Conservation (phyloP, 2,113 vertebrate genomes). For the Odocoileus virginianus region DNA sequence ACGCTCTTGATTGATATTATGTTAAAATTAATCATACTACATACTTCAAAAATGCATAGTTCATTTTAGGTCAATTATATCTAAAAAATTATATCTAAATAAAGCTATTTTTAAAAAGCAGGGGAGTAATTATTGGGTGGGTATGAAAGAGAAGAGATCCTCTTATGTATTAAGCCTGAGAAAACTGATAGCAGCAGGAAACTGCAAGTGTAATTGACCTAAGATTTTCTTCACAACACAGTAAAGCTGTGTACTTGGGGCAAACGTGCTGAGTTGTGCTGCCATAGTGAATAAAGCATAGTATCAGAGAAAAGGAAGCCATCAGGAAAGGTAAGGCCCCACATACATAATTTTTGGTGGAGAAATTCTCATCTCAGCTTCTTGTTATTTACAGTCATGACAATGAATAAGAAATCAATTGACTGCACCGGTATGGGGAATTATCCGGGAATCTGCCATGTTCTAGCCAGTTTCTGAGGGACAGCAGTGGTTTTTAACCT, state of each 20-base stretch:
- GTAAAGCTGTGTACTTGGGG: neutral
- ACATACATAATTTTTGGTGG: neutral
- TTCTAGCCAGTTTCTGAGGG: neutral
- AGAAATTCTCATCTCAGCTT: neutral
- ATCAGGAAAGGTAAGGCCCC: constrained; percentile 4
- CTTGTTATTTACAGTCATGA: neutral
- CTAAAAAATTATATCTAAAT: neutral
- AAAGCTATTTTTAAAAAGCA: constrained; percentile 6
- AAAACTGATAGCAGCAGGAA: neutral
- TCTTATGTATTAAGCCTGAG: neutral
- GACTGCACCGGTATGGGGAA: neutral
- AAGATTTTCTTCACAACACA: neutral
- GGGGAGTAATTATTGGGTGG: neutral
- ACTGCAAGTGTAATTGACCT: neutral
- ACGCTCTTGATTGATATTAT: neutral
- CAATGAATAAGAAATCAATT: neutral
- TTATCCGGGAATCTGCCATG: neutral
- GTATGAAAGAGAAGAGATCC: neutral
- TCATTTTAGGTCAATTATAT: neutral
- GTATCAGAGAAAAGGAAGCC: neutral
- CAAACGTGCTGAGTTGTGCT: neutral
- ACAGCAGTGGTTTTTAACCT: neutral
- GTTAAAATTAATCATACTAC: neutral
- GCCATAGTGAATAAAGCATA: neutral
- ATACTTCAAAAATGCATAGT: neutral